These are phyloP conservation scores for Drosophila parabipectinata DNA, from an alignment of 1,140 invertebrate species.

Conservation along the genomic window DNA sequence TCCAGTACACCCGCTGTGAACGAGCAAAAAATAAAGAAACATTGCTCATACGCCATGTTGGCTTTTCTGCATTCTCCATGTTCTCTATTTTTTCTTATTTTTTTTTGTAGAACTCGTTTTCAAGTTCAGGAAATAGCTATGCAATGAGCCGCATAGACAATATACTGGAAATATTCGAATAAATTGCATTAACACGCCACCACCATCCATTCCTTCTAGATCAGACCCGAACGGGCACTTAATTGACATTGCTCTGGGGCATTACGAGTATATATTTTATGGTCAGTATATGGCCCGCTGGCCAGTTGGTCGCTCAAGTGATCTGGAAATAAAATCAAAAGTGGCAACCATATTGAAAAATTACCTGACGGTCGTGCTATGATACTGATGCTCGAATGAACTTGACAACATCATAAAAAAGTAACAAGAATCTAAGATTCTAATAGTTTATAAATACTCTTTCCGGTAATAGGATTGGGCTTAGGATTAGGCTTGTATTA, in stretches of 20 bases:
- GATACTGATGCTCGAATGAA: conserved; percentile 20
- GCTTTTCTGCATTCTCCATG: conserved; percentile 29
- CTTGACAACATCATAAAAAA: conserved; percentile 5
- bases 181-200: conserved; percentile 53
- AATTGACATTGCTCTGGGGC: conserved; percentile 36
- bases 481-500: too few relatives aligned
- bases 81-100: conserved; percentile 9
- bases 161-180: conserved; percentile 56
- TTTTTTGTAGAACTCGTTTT: conserved; percentile 56
- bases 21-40: conserved; percentile 20
- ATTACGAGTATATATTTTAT: background rate
- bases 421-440: background rate
- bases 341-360: conserved; percentile 12
- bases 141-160: conserved; percentile 27
- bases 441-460: background rate
- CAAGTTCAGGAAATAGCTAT: conserved; percentile 79
- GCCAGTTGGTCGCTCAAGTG: conserved; percentile 24
- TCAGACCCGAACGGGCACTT: conserved; percentile 32
- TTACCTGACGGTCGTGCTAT: conserved; percentile 11
- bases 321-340: conserved; percentile 30
- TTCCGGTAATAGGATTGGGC: background rate
- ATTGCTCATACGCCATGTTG: conserved; percentile 61
- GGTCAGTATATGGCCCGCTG: conserved; percentile 4
- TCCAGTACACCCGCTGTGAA: conserved; percentile 16
- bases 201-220: conserved; percentile 52